A percentile compares a stretch with the other conserved stretches of the same genome.
Conservation (phyloP, 2,797 vertebrate species). For the Platyrinchus mystaceus region DNA sequence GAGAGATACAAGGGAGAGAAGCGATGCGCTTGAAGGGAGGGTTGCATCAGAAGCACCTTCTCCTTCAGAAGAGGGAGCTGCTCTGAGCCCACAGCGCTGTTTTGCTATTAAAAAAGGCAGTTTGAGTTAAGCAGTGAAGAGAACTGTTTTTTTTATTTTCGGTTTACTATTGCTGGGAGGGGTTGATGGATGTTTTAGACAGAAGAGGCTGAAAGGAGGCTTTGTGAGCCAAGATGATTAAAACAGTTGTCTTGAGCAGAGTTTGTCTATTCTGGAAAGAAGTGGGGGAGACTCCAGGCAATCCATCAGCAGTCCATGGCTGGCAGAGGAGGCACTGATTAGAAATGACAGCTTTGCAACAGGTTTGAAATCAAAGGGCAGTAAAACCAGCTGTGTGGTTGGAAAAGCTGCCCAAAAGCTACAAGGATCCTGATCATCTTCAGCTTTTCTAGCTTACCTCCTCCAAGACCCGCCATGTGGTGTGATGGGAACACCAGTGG, state of each 20-base stretch:
- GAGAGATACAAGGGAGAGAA: background rate
- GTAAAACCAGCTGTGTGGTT: background rate
- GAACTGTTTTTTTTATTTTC: background rate
- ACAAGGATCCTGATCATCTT: background rate
- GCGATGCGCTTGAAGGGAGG: background rate
- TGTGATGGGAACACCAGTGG: background rate
- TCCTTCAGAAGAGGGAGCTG: background rate
- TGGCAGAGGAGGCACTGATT: background rate
- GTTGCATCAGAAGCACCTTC: background rate
- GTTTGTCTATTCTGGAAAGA: background rate
- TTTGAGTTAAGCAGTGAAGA: background rate
- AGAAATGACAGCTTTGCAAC: background rate
- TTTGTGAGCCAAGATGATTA: conserved; percentile 21
- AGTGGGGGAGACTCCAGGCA: background rate
- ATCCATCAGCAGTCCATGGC: background rate
- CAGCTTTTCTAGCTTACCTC: background rate
- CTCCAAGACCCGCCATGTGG: background rate
- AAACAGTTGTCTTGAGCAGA: conserved; percentile 12
- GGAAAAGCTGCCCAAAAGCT: background rate
- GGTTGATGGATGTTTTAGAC: conserved; percentile 17
- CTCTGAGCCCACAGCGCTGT: background rate
- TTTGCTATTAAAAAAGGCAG: background rate
- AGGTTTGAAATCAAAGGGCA: background rate
- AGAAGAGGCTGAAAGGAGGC: conserved; percentile 8
- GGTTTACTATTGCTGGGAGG: background rate